Evolutionary conservation across 2,113 vertebrate species (phyloP).

Genomic region (Saguinus imperator): DNA sequence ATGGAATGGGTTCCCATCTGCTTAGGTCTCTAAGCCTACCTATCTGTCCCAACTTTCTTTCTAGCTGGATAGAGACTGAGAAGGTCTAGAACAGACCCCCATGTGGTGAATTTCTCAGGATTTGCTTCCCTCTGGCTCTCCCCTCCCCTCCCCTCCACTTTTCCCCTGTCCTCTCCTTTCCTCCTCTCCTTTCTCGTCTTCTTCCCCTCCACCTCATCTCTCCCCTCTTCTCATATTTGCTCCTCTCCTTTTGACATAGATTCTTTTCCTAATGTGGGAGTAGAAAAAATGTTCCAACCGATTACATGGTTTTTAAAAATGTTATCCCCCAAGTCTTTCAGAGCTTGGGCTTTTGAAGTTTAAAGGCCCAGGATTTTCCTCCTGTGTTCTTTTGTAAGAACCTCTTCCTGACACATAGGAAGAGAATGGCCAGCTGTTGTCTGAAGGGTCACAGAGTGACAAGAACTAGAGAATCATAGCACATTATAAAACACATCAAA

Average conservation of each 20-base stretch:
- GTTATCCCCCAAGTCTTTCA: conserved; percentile 7
- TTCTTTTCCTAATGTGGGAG: neutral
- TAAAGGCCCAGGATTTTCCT: neutral
- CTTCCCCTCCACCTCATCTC: neutral
- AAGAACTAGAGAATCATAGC: neutral
- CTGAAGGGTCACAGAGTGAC: neutral
- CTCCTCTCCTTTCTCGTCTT: too few species aligned
- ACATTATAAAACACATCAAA: neutral
- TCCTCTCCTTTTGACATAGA: neutral
- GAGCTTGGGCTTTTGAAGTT: conserved; percentile 45
- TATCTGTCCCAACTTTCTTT: neutral
- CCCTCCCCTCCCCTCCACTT: too few species aligned
- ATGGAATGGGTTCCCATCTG: neutral
- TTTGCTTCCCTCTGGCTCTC: neutral
- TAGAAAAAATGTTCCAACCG: conserved; percentile 5
- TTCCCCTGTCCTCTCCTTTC: accelerated
- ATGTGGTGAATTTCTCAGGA: neutral
- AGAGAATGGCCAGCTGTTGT: conserved; percentile 45
- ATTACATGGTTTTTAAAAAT: conserved; percentile 18
- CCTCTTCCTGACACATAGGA: neutral
- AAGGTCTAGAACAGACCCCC: neutral
- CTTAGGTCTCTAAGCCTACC: neutral
- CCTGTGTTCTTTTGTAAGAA: conserved; percentile 15
- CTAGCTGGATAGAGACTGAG: neutral
- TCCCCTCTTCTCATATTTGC: neutral